These are phyloP conservation scores for Diplosoma virens DNA, from an alignment of 23 tunicate genomes.

Conservation along the genomic window DNA sequence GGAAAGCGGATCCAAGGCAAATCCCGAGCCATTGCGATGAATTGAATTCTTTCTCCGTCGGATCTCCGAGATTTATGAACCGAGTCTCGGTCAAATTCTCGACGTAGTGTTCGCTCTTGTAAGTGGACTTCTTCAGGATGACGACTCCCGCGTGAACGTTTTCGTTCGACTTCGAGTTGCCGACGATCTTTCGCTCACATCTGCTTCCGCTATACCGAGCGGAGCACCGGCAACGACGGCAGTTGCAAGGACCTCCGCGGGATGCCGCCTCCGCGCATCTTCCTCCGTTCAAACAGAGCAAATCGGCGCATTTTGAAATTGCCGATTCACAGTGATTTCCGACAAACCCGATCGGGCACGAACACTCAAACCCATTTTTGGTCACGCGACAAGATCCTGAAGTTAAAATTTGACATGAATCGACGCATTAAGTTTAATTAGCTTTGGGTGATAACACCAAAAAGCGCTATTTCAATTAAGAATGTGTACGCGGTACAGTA, in stretches of 20 bases:
- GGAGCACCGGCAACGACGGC: conserved; percentile 48
- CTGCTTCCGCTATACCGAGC: conserved; percentile 31
- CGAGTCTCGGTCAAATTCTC: not conserved
- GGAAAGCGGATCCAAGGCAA: conserved; percentile 48
- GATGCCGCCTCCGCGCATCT: conserved; percentile 23
- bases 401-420: not conserved
- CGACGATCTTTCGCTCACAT: conserved; percentile 24
- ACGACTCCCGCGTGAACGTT: conserved; percentile 8
- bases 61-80: not conserved
- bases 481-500: too few relatives aligned
- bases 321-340: conserved; percentile 13
- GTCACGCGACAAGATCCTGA: conserved; percentile 29
- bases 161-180: not conserved
- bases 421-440: not conserved
- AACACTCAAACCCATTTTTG: conserved; percentile 7
- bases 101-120: not conserved
- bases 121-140: not conserved
- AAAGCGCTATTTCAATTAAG: too few relatives aligned
- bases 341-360: conserved; percentile 13
- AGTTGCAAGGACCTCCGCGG: conserved; percentile 45
- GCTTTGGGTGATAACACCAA: too few relatives aligned
- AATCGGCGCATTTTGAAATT: not conserved
- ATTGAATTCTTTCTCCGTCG: not conserved
- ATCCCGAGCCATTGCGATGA: conserved; percentile 59
- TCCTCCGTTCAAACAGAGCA: conserved; percentile 58